Base-by-base conservation (phyloP, 1,140 invertebrate genomes). In the Oryctes rhinoceros region DNA sequence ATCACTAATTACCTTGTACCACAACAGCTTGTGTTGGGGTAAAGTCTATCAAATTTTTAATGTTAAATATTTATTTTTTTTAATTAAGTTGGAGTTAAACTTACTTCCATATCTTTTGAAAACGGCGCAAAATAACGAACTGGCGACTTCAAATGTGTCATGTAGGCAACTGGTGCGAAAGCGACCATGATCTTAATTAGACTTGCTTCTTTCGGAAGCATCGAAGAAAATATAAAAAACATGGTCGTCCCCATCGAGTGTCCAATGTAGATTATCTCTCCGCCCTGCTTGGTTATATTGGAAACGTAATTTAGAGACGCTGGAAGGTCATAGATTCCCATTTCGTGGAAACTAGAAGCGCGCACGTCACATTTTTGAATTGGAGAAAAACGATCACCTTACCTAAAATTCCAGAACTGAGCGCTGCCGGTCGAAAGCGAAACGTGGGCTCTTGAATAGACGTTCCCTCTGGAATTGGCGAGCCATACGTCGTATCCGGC, bases 401-500 rank as follows among this genome's bases (percentile, higher is more conserved):
- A 83, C 84, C 83, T 91, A 84, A 94, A 96, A 81, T 92, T 87
- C 95, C 95, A 97, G 85, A 92, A 97, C 78, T 91, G 84, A 10
- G 81, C 86, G 24, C 88, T 88, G 35, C 85, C 76, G n/a, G 88
- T 82, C 47, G 86, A 84, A 7, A 90, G 82, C 3, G 65, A 86
- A 0, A 85, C 78, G 84, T 92, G 91, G 3, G 86, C 88, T 59
- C 84, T 88, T 0, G 91, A 92, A 84, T 94, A 93, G 20, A 86
- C 87, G 81, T 91, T 94, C 0, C 94, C 93, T 78, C 94, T 88
- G 5, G 89, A 88, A 84, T 95, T 95, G 0, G 92, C 92, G 78
- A 94, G 84, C 93, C 93, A 95, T 0, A 96, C 94, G 84, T 96
- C 95, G 82, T 92, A 96, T 24, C 94, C 94, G 79, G 88, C 86